Evolutionary conservation across 2,113 vertebrate genomes (phyloP).

Genomic region (Paramormyrops kingsleyae): DNA sequence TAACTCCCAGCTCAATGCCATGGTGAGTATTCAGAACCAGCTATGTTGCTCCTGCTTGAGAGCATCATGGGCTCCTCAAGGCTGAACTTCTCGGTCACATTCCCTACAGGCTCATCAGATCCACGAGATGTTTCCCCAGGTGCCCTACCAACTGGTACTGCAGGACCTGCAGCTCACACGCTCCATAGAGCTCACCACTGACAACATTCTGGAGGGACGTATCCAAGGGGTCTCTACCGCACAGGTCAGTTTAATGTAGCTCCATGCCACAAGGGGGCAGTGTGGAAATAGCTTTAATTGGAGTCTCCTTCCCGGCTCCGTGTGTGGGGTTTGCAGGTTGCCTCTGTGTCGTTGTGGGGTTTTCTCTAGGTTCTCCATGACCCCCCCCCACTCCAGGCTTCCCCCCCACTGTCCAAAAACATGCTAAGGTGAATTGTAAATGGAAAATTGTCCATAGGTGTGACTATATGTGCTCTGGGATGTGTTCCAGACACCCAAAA

Average conservation of each 20-base stretch:
- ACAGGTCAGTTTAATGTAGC: constrained; percentile 64
- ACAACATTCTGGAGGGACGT: constrained; percentile 94
- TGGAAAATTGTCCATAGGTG: not conserved
- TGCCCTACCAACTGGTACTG: constrained; percentile 87
- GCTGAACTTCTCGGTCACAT: not conserved
- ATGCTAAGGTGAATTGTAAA: not conserved
- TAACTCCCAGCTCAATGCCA: constrained; percentile 94
- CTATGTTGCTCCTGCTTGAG: not conserved
- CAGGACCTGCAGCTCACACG: constrained; percentile 95
- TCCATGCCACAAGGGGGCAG: not conserved
- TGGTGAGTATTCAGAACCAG: constrained; percentile 67
- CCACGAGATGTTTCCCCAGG: constrained; percentile 98
- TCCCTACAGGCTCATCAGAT: constrained; percentile 83
- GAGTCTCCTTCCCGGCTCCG: not conserved
- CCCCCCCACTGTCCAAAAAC: not conserved
- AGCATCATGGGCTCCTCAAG: not conserved
- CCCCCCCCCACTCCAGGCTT: not conserved
- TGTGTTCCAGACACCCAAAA: not conserved
- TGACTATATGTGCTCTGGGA: not conserved
- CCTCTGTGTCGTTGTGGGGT: not conserved
- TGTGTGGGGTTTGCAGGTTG: not conserved
- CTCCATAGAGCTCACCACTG: constrained; percentile 92
- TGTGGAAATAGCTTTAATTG: not conserved
- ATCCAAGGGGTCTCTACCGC: constrained; percentile 91
- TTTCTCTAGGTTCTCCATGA: not conserved